These are phyloP conservation scores for Oreonectes daqikongensis DNA, from an alignment of 2,797 vertebrate species.

Conservation along the genomic window DNA sequence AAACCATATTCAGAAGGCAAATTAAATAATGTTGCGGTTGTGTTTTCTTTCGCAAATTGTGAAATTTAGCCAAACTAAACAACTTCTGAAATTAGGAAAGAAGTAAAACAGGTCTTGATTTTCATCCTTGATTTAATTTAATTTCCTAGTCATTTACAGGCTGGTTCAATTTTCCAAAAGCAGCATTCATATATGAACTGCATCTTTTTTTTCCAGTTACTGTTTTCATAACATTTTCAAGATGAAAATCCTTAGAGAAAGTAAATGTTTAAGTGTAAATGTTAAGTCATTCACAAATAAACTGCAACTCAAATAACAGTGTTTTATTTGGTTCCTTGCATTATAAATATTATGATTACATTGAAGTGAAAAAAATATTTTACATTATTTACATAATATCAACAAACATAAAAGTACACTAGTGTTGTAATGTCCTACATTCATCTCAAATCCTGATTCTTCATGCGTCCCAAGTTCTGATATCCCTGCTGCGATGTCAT, in stretches of 20 bases:
- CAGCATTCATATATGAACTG: conserved; percentile 12
- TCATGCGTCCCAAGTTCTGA: neutral
- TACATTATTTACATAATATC: conserved; percentile 31
- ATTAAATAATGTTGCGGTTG: too few relatives aligned
- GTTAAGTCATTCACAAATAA: conserved; percentile 9
- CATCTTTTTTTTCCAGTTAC: neutral
- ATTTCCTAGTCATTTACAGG: conserved; percentile 4
- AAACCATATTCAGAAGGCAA: too few relatives aligned
- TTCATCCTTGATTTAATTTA: too few relatives aligned
- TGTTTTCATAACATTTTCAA: conserved; percentile 9
- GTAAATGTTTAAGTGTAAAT: neutral
- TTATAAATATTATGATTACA: conserved; percentile 31
- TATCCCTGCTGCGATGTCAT: neutral
- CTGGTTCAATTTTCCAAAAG: conserved; percentile 30
- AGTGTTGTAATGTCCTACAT: neutral
- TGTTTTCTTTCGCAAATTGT: too few relatives aligned
- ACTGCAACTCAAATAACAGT: conserved; percentile 24
- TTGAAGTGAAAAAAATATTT: conserved; percentile 5
- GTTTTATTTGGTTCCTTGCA: conserved; percentile 9
- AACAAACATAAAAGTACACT: conserved; percentile 3
- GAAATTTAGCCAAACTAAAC: too few relatives aligned
- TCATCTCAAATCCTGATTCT: neutral
- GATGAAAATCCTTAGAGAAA: neutral
- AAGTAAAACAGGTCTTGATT: too few relatives aligned
- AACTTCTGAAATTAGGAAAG: too few relatives aligned